Conservation (phyloP, 2,113 vertebrate genomes). For the Numida meleagris region DNA sequence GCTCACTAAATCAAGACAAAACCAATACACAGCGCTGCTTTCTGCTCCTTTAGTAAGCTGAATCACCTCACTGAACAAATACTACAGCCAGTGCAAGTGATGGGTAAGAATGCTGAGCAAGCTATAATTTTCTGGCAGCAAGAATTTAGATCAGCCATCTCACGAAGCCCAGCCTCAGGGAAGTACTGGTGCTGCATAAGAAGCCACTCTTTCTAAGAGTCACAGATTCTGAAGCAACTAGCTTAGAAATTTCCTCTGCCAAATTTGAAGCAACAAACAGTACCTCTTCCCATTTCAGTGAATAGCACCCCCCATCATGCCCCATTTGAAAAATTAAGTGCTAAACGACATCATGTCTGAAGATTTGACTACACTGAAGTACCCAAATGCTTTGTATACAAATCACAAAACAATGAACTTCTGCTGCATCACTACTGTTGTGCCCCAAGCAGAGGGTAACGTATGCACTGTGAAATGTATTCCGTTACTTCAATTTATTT, state of each 20-base stretch:
- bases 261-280: neutral
- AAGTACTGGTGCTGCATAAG: neutral
- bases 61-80: neutral
- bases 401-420: neutral
- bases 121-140: neutral
- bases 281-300: neutral
- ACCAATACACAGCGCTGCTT: neutral
- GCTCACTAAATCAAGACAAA: neutral
- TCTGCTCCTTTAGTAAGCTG: neutral
- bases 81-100: neutral
- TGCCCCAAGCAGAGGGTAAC: neutral
- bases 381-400: fast-evolving
- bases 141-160: neutral
- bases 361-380: neutral
- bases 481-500: neutral
- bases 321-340: neutral
- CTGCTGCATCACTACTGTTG: neutral
- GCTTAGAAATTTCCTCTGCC: neutral
- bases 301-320: fast-evolving
- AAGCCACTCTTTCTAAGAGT: neutral
- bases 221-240: neutral
- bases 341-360: neutral
- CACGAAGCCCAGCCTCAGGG: neutral
- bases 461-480: fast-evolving
- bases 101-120: neutral